phyloP scores from a whole-genome alignment of 2,888 invertebrate genomes.

The Tiliacea citrago region DNA sequence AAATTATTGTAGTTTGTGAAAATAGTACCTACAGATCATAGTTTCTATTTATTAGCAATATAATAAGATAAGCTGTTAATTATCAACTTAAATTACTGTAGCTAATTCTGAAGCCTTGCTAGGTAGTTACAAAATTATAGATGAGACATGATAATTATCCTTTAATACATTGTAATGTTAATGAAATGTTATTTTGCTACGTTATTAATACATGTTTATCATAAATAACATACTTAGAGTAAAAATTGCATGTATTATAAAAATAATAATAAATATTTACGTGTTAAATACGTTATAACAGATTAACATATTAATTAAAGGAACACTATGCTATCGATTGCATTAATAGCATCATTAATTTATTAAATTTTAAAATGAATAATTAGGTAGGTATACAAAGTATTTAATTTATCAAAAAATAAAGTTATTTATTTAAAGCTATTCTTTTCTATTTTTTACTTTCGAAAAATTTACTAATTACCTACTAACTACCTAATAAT shows the following conservation, averaged over 20 bases:
- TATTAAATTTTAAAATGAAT: constrained; percentile 57
- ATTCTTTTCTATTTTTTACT: background rate
- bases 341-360: constrained; percentile 49
- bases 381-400: no score
- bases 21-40: constrained; percentile 51
- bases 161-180: constrained; percentile 42
- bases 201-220: constrained; percentile 36
- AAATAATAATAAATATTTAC: constrained; percentile 44
- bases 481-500: no score
- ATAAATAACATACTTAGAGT: constrained; percentile 33
- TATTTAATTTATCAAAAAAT: constrained; percentile 64
- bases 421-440: constrained; percentile 50
- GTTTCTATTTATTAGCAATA: constrained; percentile 55
- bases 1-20: constrained; percentile 54
- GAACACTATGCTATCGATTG: constrained; percentile 54
- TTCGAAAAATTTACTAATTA: background rate
- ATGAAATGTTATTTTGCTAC: constrained; percentile 42
- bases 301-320: constrained; percentile 51
- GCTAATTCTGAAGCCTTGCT: constrained; percentile 50
- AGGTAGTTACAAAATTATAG: constrained; percentile 43
- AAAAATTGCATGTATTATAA: constrained; percentile 35
- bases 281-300: constrained; percentile 45
- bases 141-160: constrained; percentile 40
- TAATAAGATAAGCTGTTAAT: constrained; percentile 41
- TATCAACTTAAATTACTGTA: constrained; percentile 32